phyloP scores from a whole-genome alignment of 2,797 vertebrate species.

The Gobio occitaniae region DNA sequence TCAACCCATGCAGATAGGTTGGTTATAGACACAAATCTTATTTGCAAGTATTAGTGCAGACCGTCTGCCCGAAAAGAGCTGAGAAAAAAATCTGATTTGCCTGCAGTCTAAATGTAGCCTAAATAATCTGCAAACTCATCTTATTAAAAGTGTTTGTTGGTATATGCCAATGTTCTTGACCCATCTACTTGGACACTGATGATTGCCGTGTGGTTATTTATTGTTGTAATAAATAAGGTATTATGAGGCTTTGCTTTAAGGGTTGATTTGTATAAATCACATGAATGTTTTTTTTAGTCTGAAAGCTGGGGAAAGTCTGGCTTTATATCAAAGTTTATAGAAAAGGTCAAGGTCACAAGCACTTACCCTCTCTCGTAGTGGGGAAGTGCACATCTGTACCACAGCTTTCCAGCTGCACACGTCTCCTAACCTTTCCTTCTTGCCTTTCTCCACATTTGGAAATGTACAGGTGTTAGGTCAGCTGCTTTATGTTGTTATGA shows the following conservation, averaged over 20 bases:
- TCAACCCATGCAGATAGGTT: too few species aligned
- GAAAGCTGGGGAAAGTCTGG: constrained; percentile 35
- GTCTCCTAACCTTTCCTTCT: constrained; percentile 12
- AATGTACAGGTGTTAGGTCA: constrained; percentile 29
- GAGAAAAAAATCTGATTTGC: too few species aligned
- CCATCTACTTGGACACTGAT: neutral
- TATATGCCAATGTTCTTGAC: neutral
- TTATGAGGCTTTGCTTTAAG: constrained; percentile 6
- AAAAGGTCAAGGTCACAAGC: constrained; percentile 48
- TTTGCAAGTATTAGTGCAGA: neutral
- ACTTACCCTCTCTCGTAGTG: constrained; percentile 50
- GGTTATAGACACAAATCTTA: neutral
- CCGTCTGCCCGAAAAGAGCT: neutral
- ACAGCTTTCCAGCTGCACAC: constrained; percentile 41
- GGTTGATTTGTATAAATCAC: neutral
- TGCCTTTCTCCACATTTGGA: constrained; percentile 29
- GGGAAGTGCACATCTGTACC: constrained; percentile 55
- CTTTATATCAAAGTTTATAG: constrained; percentile 51
- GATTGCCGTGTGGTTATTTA: constrained; percentile 10
- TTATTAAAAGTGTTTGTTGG: neutral
- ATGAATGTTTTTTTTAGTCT: neutral
- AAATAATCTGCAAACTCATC: neutral
- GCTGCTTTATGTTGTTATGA: constrained; percentile 20
- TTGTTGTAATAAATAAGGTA: constrained; percentile 27
- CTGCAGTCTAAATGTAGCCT: neutral